Percentiles rank a stretch among this genome's conserved stretches.
These are phyloP conservation scores for Vidua chalybeata DNA, from an alignment of 2,113 vertebrate species.

Conservation along the genomic window DNA sequence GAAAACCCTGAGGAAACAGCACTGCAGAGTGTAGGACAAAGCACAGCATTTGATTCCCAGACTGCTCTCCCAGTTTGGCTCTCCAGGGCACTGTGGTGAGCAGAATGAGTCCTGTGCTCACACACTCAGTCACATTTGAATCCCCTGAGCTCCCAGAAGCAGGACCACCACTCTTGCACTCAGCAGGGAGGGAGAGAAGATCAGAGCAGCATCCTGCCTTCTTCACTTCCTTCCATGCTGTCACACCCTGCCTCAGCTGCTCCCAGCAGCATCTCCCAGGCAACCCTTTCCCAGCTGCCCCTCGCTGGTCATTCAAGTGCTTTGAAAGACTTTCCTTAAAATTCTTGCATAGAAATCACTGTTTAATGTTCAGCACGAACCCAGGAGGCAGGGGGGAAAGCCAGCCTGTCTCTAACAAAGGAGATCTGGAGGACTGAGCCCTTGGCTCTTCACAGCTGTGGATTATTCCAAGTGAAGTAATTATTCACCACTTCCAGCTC, in stretches of 20 bases:
- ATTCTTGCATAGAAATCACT: constrained; percentile 49
- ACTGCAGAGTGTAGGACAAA: fast-evolving
- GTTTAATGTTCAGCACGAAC: background rate
- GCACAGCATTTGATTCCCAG: fast-evolving
- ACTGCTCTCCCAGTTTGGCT: fast-evolving
- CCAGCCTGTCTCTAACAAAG: background rate
- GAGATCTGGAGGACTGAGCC: background rate
- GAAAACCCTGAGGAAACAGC: background rate
- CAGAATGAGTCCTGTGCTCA: background rate
- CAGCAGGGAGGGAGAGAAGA: background rate
- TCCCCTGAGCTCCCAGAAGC: background rate
- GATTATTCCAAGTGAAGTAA: background rate
- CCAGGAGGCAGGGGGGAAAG: background rate
- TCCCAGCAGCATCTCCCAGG: constrained; percentile 28
- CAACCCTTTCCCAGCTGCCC: constrained; percentile 24
- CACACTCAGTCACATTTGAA: background rate
- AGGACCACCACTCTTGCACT: background rate
- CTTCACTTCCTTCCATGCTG: background rate
- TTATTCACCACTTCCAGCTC: background rate
- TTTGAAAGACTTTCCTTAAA: constrained; percentile 3
- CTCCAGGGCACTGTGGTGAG: background rate
- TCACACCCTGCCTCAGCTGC: background rate
- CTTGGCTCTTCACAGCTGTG: background rate
- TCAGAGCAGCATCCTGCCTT: background rate
- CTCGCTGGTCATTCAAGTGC: background rate